These are phyloP conservation scores for Mesembrinibis cayennensis DNA, from an alignment of 2,113 vertebrate genomes.

Conservation along the genomic window DNA sequence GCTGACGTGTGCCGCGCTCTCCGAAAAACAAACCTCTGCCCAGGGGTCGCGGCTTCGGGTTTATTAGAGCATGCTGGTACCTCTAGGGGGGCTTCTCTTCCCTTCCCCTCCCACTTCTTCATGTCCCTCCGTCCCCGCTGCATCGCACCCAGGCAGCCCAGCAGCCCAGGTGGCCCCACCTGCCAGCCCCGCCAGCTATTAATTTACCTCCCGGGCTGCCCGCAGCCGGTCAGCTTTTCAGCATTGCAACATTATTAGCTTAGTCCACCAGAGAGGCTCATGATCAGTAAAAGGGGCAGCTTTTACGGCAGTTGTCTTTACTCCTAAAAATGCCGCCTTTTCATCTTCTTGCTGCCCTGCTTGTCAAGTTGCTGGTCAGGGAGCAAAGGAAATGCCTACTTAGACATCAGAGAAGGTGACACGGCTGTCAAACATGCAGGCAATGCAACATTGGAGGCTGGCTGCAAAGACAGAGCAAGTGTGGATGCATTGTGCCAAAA, in stretches of 20 bases:
- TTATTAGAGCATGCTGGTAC: not conserved
- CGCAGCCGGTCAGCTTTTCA: not conserved
- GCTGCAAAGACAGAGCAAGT: not conserved
- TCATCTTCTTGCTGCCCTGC: not conserved
- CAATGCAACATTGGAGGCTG: not conserved
- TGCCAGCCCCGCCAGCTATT: not conserved
- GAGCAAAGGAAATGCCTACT: not conserved
- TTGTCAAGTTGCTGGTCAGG: not conserved
- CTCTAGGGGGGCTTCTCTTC: not conserved
- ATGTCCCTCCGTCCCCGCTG: accelerated
- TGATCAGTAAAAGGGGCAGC: not conserved
- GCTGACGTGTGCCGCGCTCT: accelerated
- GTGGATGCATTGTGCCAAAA: not conserved
- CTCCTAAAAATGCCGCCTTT: not conserved
- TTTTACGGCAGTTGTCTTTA: not conserved
- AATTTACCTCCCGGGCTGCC: accelerated
- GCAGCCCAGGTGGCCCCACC: no score
- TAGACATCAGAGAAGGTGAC: not conserved
- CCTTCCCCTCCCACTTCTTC: not conserved
- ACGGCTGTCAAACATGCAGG: not conserved
- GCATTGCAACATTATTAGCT: not conserved
- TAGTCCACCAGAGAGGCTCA: accelerated
- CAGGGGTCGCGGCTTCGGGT: accelerated
- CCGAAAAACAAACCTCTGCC: not conserved
- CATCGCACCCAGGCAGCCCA: accelerated